Base-by-base conservation (phyloP, 2,888 invertebrate genomes). In the Chrysolina americana region DNA sequence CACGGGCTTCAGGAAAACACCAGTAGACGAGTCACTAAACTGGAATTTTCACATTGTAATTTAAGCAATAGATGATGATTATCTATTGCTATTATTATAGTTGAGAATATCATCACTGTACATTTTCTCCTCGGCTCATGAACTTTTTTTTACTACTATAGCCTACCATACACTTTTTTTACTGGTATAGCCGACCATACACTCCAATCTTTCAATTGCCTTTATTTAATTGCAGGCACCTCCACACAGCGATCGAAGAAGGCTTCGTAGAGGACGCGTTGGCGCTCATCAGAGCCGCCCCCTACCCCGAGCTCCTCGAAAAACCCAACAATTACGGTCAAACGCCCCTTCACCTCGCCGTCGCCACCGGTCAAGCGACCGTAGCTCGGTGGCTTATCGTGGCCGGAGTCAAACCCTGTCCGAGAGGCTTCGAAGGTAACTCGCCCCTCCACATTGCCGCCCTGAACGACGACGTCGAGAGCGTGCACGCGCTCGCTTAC, bases 371-470 rank as follows among this genome's bases (percentile, higher is more conserved):
- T 11, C 94, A 96, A 86, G 90, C 93, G 48, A 90, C 91, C 62
- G 91, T 97, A 64, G 92, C 93, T 1, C 90, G 96, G 77, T 92
- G 94, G 89, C 89, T 98, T 74, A 91, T 97, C 41, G 90, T 93
- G 41, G 95, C 95, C 1, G 97, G 97, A 19, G 96, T 96, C 0
- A 83, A 82, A 80, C 89, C 93, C 2, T 90, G 89, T 50, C 89
- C 91, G 64, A 90, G 95, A 65, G 96, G 97, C 85, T 88, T 91
- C 69, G 89, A 91, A 75, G 98, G 98, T 4, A 95, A 97, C 86
- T 97, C 96, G 0, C 93, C 97, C 0, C 88, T 98, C 9, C 98
- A 98, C 87, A 89, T 96, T 75, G 97, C 97, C 0, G 94, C 95
- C 73, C 89, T 91, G 75, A 89, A 90, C 19, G 94, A 94, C 9